phyloP scores from a whole-genome alignment of 2,113 vertebrate genomes.

The Vulpes ferrilata region DNA sequence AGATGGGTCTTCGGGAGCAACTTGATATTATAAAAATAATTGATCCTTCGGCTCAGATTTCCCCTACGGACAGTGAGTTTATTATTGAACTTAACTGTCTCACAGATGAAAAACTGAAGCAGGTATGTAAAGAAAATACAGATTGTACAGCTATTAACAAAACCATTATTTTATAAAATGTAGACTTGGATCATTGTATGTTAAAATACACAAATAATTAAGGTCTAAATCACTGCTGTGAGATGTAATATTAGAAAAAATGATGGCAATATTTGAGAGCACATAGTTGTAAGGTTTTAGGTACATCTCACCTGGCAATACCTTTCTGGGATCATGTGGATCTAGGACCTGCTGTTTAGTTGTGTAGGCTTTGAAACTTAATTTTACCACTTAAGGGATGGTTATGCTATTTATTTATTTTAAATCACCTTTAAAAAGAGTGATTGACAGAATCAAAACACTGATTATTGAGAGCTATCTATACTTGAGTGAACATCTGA shows the following conservation, averaged over 20 bases:
- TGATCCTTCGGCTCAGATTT: constrained; percentile 98
- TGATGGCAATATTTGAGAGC: constrained; percentile 21
- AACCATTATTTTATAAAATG: not conserved
- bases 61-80: constrained; percentile 99
- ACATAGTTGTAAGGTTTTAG: constrained; percentile 44
- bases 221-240: constrained; percentile 28
- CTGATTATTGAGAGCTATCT: not conserved
- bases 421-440: constrained; percentile 20
- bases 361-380: constrained; percentile 48
- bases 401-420: constrained; percentile 43
- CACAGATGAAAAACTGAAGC: constrained; percentile 98
- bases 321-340: constrained; percentile 32
- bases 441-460: constrained; percentile 34
- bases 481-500: constrained; percentile 24
- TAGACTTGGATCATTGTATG: constrained; percentile 28
- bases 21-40: constrained; percentile 99
- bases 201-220: constrained; percentile 21
- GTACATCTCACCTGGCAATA: not conserved
- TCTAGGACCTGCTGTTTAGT: constrained; percentile 44
- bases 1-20: constrained; percentile 99
- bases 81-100: constrained; percentile 99
- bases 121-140: constrained; percentile 89
- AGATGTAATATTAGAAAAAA: constrained; percentile 51
- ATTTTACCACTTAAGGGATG: not conserved
- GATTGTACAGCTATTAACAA: constrained; percentile 51